Conservation (phyloP, 2,888 invertebrate genomes). For the Onthophagus sagittarius region DNA sequence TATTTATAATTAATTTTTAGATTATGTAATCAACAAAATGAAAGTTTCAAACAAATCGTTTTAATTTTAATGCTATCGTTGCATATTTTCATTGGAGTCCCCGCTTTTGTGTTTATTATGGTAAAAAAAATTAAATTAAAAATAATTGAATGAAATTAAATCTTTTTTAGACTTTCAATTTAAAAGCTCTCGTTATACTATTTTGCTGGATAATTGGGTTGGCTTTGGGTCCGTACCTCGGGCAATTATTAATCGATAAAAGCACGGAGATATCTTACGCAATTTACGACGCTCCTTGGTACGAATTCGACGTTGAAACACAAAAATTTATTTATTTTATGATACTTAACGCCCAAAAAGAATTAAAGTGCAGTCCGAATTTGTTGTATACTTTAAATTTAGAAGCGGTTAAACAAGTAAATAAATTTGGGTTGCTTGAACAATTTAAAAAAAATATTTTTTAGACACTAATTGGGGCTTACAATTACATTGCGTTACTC, state of each 20-base stretch:
- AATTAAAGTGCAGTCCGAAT: neutral
- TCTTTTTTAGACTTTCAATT: neutral
- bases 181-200: neutral
- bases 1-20: neutral
- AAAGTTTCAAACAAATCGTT: neutral
- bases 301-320: neutral
- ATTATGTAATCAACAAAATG: neutral
- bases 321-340: neutral
- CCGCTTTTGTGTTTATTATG: neutral
- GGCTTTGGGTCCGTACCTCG: neutral
- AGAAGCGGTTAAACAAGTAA: neutral
- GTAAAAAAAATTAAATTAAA: no score
- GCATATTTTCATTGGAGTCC: neutral
- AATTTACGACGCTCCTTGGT: neutral
- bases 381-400: neutral
- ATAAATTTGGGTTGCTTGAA: no score
- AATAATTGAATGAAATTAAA: no score
- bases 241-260: neutral
- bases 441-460: neutral
- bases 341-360: neutral
- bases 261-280: neutral
- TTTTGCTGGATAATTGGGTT: neutral
- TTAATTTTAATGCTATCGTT: neutral
- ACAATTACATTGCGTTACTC: neutral
- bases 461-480: neutral